Evolutionary conservation across 2,797 vertebrate species (phyloP).

Genomic region (Urophycis tenuis): DNA sequence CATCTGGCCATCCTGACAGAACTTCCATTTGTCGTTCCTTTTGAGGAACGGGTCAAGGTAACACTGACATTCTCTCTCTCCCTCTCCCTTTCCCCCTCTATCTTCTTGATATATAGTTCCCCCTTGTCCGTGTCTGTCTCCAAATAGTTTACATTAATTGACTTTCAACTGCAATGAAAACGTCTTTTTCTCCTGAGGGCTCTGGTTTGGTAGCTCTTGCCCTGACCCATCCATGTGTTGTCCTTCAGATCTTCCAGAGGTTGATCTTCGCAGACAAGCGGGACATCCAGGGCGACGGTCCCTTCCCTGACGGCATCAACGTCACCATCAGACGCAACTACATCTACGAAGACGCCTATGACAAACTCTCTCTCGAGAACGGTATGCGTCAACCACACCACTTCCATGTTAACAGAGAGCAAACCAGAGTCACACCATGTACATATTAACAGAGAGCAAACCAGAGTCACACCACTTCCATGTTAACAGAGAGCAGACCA

Average conservation of each 20-base stretch:
- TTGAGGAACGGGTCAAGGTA: constrained; percentile 99
- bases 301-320: constrained; percentile 92
- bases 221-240: constrained; percentile 7
- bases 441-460: too few relatives aligned
- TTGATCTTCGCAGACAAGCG: constrained; percentile 96
- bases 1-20: constrained; percentile 96
- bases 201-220: background rate
- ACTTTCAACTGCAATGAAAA: background rate
- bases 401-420: background rate
- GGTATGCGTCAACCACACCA: constrained; percentile 63
- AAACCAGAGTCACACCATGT: too few relatives aligned
- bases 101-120: background rate
- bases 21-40: constrained; percentile 95
- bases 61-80: background rate
- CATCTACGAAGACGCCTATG: constrained; percentile 98
- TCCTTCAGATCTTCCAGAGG: constrained; percentile 91
- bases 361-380: constrained; percentile 98
- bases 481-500: background rate
- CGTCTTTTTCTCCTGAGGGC: background rate
- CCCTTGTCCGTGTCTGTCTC: background rate
- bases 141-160: background rate
- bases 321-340: constrained; percentile 97
- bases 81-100: background rate
- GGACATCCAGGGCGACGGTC: constrained; percentile 93
- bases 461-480: background rate